phyloP scores from a whole-genome alignment of 2,797 vertebrate species.

The Basileuterus tristriatus region DNA sequence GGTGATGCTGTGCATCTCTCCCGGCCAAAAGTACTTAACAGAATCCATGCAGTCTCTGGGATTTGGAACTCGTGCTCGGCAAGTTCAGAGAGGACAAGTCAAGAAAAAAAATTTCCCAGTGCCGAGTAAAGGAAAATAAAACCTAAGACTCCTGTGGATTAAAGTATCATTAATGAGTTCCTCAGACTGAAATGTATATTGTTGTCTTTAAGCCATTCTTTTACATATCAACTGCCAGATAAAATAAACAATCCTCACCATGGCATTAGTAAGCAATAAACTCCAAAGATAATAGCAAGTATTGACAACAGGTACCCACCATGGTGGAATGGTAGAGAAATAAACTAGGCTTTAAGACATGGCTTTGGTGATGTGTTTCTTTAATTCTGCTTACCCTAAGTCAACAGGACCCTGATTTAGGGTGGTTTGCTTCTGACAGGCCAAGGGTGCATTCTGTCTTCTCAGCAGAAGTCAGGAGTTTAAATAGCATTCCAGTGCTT shows the following conservation, averaged over 20 bases:
- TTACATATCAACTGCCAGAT: neutral
- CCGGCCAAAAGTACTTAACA: conserved; percentile 77
- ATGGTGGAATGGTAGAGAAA: neutral
- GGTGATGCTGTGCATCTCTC: conserved; percentile 86
- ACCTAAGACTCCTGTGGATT: conserved; percentile 28
- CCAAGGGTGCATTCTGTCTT: neutral
- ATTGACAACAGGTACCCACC: neutral
- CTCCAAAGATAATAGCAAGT: neutral
- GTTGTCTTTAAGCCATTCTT: conserved; percentile 4
- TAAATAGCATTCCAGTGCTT: neutral
- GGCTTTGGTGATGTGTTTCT: neutral
- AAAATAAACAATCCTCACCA: conserved; percentile 12
- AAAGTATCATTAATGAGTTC: conserved; percentile 33
- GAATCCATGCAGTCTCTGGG: conserved; percentile 85
- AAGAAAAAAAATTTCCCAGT: conserved; percentile 58
- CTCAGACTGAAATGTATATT: neutral
- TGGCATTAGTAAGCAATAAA: neutral
- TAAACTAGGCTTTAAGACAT: neutral
- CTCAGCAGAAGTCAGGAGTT: neutral
- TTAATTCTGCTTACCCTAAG: neutral
- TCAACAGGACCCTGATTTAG: neutral
- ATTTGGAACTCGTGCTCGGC: conserved; percentile 79
- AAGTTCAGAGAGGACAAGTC: conserved; percentile 76
- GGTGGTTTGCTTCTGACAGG: neutral
- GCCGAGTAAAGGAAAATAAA: conserved; percentile 44